Evolutionary conservation across 2,113 vertebrate genomes (phyloP), one percentile per base, ranked within the genome.

Genomic region (Lasiurus borealis): DNA sequence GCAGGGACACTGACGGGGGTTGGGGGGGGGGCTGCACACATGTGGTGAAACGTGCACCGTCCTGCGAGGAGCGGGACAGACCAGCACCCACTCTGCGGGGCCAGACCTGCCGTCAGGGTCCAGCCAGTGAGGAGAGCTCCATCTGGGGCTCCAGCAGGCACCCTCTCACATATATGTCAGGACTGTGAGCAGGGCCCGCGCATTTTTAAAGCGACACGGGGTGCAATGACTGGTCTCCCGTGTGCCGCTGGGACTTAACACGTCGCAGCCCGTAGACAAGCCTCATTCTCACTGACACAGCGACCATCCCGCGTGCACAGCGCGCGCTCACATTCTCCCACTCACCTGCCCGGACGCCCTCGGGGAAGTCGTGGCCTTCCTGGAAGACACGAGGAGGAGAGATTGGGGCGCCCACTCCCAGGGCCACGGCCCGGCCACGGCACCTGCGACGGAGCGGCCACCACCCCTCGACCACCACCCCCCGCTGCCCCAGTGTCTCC

Each of bases 271-370:
- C 83, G 86, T 52, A 93, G 18, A 40, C 68, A 90, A 76, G 34
- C 80, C 71, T 75, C 34, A 40, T 44, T 46, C 54, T 85, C 59
- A 94, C 72, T 82, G 69, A 69, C 21, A 88, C 27, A 78, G 87
- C 44, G 48, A 46, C 77, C 52, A 54, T 54, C 57, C 85, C 29
- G 84, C 50, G 81, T 54, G 66, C 18, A 59, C 27, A 18, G 52
- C 18, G 46, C n/a, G n/a, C 7, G 25, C 34, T 40, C 40, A 40
- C 40, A 40, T 5, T 62, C 40, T 72, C 50, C 36, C 50, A 97
- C 98, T 99, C 98, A 99, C 99, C 98, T 68, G 99, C 99, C 98
- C 99, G 98, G 27, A 99, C 99, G 0, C 99, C 99, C 98, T 99
- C 99, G 0, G 99, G 99, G 97, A 99, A 99, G 97, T 99, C 99